Evolutionary conservation across 2,888 invertebrate genomes (phyloP), one percentile per base, ranked within the genome.

Genomic region (Myathropa florea): DNA sequence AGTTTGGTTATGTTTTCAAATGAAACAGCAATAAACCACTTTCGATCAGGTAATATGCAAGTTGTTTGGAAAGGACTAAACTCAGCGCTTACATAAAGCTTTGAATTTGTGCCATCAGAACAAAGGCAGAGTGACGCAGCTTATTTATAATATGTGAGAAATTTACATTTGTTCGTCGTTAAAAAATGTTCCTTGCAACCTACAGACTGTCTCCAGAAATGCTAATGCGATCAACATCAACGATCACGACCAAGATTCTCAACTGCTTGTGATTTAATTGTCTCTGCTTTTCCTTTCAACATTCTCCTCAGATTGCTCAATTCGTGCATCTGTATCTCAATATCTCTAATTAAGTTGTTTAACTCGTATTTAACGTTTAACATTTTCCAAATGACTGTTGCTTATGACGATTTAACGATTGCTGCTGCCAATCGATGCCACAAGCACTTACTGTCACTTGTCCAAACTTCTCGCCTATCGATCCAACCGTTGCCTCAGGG

Each of bases 331-430:
- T 67, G 65, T 71, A 55, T 71, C 61, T 71, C 24, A 72, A 63
- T 63, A 81, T 85, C 72, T 65, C 76, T 77, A 85, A 85, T 85
- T 85, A 85, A 85, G 81, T 67, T 59, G 76, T 85, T 77, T 84
- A 63, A 72, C 39, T 81, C 26, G 64, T 61, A 18, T 46, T 46
- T 18, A 18, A 46, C 71, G 46, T 76, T 84, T 71, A 84, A 76
- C 80, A 72, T 80, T 76, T 71, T 46, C 28, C 57, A 84, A 80
- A 71, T 85, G 71, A 55, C 26, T 76, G 55, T 61, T 70, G 60
- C 65, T 76, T 75, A 61, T 77, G 83, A 80, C 65, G 63, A 64
- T 14, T 36, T 64, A 30, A 30, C 53, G 21, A 21, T 30, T 21
- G 59, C 23, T 39, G 46, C 26, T 64, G 7, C 6, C 14, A 9